Percentiles rank a stretch among this genome's conserved stretches.
Evolutionary conservation across 2,888 invertebrate genomes (phyloP).

Genomic region (Clostera curtula): DNA sequence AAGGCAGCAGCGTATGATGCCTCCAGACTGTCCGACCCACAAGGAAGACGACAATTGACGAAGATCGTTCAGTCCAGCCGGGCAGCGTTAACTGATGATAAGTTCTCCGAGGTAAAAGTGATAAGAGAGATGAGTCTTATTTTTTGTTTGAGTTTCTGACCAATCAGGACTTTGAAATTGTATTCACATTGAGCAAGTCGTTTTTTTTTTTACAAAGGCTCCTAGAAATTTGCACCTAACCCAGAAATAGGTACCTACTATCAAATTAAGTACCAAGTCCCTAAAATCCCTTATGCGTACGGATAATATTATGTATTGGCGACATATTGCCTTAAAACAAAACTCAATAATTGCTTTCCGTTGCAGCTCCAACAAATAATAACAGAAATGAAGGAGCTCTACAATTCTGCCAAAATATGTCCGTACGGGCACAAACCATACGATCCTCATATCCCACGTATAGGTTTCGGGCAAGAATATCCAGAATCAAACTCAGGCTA

Average conservation of each 20-base stretch:
- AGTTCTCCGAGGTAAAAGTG: constrained; percentile 83
- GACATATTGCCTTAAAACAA: neutral
- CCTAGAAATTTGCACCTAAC: no score
- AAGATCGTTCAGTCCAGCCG: constrained; percentile 82
- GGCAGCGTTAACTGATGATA: constrained; percentile 83
- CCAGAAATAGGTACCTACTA: no score
- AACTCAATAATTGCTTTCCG: constrained; percentile 7
- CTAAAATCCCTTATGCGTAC: no score
- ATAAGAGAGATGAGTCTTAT: no score
- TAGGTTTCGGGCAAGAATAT: constrained; percentile 19
- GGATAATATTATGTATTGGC: no score
- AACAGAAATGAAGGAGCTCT: constrained; percentile 86
- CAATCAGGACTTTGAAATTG: no score
- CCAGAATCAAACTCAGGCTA: constrained; percentile 18
- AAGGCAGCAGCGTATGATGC: constrained; percentile 82
- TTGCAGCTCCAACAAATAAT: constrained; percentile 81
- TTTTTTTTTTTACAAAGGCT: no score
- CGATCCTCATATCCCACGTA: constrained; percentile 50
- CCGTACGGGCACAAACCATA: constrained; percentile 76
- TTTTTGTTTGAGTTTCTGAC: no score
- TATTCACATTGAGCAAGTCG: no score
- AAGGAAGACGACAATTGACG: constrained; percentile 79
- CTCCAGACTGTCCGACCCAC: constrained; percentile 78
- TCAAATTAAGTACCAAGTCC: no score
- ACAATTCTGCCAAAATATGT: constrained; percentile 82